A percentile compares a stretch with the other conserved stretches of the same genome.
Evolutionary conservation across 2,888 invertebrate species (phyloP).

Genomic region (Alentia gelatinosa): DNA sequence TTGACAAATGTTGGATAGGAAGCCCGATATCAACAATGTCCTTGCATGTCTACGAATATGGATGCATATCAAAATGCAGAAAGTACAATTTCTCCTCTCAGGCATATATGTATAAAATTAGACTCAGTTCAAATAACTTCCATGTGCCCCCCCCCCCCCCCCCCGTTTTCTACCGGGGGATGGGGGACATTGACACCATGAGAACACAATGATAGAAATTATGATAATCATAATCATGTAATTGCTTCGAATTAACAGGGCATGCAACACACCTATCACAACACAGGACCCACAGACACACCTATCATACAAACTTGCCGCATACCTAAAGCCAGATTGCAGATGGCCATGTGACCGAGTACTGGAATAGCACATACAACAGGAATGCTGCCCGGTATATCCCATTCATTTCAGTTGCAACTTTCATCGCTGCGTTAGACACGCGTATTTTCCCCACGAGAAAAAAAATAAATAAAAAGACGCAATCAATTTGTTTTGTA

Average conservation of each 20-base stretch:
- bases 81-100: not conserved
- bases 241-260: not conserved
- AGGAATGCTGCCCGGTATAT: conserved; percentile 29
- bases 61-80: conserved; percentile 16
- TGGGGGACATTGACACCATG: not conserved
- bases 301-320: not conserved
- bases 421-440: not conserved
- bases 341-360: not conserved
- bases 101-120: not conserved
- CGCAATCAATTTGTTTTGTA: not conserved
- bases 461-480: conserved; percentile 13
- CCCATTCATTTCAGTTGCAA: not conserved
- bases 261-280: not conserved
- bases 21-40: conserved; percentile 25
- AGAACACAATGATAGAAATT: not conserved
- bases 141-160: not conserved
- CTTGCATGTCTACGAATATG: not conserved
- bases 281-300: not conserved
- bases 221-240: not conserved
- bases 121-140: not conserved
- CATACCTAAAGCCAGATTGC: conserved; percentile 13
- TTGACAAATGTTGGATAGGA: conserved; percentile 20
- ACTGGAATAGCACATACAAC: too few relatives aligned
- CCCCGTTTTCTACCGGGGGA: too few relatives aligned
- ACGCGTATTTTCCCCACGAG: not conserved